Percentiles rank a stretch among this genome's conserved stretches.
phyloP scores from a whole-genome alignment of 2,113 vertebrate genomes.

The Scomber japonicus region DNA sequence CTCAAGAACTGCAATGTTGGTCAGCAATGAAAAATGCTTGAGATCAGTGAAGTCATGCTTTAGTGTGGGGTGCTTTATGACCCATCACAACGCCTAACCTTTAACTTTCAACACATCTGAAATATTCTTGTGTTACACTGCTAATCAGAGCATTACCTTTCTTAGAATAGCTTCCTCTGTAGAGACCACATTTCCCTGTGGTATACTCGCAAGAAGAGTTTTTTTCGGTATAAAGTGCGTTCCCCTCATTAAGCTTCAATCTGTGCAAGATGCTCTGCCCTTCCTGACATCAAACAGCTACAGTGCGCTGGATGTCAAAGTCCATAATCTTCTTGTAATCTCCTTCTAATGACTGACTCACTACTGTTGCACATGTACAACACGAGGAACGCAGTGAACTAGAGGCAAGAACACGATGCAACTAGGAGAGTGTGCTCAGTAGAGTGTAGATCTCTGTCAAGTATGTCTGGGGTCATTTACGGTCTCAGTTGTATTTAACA shows the following conservation, averaged over 20 bases:
- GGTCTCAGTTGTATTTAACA: too few species aligned
- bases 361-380: background rate
- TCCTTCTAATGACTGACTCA: constrained; percentile 7
- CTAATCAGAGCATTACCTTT: constrained; percentile 14
- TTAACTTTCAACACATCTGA: constrained; percentile 6
- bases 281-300: background rate
- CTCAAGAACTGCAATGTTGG: background rate
- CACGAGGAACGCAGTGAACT: background rate
- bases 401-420: background rate
- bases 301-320: background rate
- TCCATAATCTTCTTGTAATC: constrained; percentile 1
- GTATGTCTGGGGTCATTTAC: too few species aligned
- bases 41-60: background rate
- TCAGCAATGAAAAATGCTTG: background rate
- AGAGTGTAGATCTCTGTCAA: too few species aligned
- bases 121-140: background rate
- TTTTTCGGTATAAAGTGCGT: constrained; percentile 2
- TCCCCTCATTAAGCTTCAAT: constrained; percentile 3
- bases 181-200: background rate
- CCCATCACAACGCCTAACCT: background rate
- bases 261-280: background rate
- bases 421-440: background rate
- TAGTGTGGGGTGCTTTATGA: background rate
- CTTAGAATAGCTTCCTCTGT: background rate
- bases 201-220: background rate